These are phyloP conservation scores for Pygoscelis adeliae DNA, from an alignment of 2,113 vertebrate genomes.

Conservation along the genomic window DNA sequence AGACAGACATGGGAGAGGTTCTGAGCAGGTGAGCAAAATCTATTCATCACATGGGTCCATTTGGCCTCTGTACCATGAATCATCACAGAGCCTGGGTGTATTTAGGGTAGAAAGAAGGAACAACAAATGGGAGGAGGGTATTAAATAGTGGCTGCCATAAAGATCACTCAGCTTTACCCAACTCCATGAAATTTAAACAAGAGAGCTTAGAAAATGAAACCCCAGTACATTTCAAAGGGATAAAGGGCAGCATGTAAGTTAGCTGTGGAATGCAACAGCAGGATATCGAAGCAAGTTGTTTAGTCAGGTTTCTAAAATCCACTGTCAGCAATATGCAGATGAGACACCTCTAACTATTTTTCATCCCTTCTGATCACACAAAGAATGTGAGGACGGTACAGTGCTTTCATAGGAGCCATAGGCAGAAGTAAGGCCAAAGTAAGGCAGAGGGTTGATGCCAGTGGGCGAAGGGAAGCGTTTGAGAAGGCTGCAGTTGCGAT, in stretches of 20 bases:
- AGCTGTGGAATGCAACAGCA: not conserved
- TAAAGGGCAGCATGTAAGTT: not conserved
- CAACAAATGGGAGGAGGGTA: not conserved
- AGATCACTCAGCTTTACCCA: conserved; percentile 1
- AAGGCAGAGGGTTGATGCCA: not conserved
- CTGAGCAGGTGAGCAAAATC: conserved; percentile 15
- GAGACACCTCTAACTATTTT: not conserved
- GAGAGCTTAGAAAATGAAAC: conserved; percentile 14
- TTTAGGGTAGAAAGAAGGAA: conserved; percentile 7
- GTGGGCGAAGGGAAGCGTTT: fast-evolving
- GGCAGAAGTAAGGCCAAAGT: not conserved
- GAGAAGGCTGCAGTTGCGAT: not conserved
- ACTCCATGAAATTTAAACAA: conserved; percentile 5
- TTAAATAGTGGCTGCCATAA: conserved; percentile 24
- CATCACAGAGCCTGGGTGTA: not conserved
- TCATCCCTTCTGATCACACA: not conserved
- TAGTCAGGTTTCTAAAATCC: not conserved
- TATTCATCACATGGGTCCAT: not conserved
- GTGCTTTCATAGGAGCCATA: not conserved
- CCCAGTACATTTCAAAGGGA: not conserved
- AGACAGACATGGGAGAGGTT: not conserved
- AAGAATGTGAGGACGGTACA: not conserved
- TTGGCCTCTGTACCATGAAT: not conserved
- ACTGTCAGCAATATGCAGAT: conserved; percentile 18
- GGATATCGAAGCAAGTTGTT: not conserved